Base-by-base conservation (phyloP, 30 jellyfish, hydroid and myxozoan species). In the Cassiopea xamachana region DNA sequence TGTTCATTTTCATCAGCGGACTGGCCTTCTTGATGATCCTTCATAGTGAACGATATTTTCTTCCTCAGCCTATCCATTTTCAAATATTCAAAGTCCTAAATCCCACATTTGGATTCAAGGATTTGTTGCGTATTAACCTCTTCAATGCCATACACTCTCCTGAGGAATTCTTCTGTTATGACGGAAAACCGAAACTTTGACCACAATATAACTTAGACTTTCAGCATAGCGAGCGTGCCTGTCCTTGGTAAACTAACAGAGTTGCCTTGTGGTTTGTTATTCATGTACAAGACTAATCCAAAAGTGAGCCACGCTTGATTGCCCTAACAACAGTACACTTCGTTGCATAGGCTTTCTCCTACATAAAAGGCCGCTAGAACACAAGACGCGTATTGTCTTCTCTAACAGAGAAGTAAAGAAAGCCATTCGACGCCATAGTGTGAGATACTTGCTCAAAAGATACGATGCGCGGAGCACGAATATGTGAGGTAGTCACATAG, bases 31-130 rank as follows among this genome's bases (percentile, higher is more conserved):
- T 50, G 86, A 76, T 67, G 79, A 46, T 87, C 94, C 69, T 87
- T 87, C 86, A 64, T 76, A 1, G 84, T 71, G 50, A 87, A 67
- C n/a, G 94, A 87, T 19, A 87, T 76, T 87, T 87, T 87, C 82
- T 87, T 87, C 94, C 77, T 87, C 79, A 87, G 69, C 64, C 68
- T 87, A 87, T 87, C 94, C 94, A 87, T 87, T 27, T 68, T 87
- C 78, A 68, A 70, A 75, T 82, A 82, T 82, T 82, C 90, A 82
- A 68, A 59, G 73, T 82, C 82, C n/a, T 64, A 82, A 82, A 82
- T 82, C 90, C 90, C 59, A 43, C 90, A 82, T 82, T 82, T 69
- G 81, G 90, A 62, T 61, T n/a, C 70, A 48, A 71, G 82, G 90
- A 67, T 82, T 81, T 82, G 82, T 70, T 60, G 27, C 13, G 90